Base-by-base conservation (phyloP, 2,888 invertebrate species). In the Lasioglossum zephyrum region DNA sequence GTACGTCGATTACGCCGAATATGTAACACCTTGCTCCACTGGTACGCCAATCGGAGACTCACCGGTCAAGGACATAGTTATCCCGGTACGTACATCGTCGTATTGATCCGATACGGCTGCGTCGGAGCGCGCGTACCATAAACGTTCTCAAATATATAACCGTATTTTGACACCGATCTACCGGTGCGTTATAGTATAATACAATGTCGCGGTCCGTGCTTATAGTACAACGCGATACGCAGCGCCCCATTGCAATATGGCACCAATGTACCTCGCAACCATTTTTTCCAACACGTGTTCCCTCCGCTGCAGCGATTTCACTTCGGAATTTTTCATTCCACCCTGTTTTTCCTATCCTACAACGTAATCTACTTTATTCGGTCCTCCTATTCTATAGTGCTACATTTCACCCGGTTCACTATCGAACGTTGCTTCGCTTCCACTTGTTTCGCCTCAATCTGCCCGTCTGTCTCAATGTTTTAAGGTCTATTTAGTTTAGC, bases 61-160 rank as follows among this genome's bases (percentile, higher is more conserved):
- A 92, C 91, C 93, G 94, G 94, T 94, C 94, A 94, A 94, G 94
- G 94, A 93, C 93, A 90, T 90, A 89, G 90, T 90, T 91, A 89
- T 87, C 81, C 87, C 85, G 89, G 91, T 91, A 91, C 82, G 91
- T 91, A 91, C 82, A 93, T 94, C 80, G 94, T 94, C 80, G 94
- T 94, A 95, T 95, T 93, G 94, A 94, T 94, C 95, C 93, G 90
- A 90, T 91, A 91, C 89, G 88, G 85, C 73, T 89, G 79, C 81
- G 84, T 87, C 80, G 77, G 85, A 85, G 84, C 86, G 86, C 77
- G 57, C 82, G 82, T 82, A 77, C 66, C 72, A 73, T 57, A 63
- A 60, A 73, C 79, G 39, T 16, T 49, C 53, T 73, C 78, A 44
- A 74, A 69, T 41, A 70, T 57, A 53, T 44, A 70, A 82, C 57